Conservation (phyloP, 2,888 invertebrate species). For the Lasioglossum leucozonium region DNA sequence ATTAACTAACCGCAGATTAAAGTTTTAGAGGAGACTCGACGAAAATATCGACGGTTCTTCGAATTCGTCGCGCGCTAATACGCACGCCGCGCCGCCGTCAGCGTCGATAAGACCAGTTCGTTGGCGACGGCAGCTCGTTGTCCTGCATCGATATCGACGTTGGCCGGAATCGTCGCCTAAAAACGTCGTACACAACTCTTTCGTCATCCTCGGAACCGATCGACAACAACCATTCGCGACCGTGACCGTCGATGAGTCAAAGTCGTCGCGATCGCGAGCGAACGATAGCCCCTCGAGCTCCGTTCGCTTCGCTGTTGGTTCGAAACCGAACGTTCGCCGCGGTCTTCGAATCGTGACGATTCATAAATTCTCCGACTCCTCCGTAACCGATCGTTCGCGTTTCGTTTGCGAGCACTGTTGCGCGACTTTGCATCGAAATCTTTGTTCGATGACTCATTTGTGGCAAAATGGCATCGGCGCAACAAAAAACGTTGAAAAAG, state of each 20-base stretch:
- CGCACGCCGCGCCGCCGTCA: neutral
- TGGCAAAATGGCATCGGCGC: too few relatives aligned
- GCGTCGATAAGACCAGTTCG: neutral
- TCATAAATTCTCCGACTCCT: neutral
- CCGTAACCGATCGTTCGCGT: neutral
- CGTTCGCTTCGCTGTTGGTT: neutral
- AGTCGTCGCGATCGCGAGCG: neutral
- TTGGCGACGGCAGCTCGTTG: too few relatives aligned
- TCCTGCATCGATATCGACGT: too few relatives aligned
- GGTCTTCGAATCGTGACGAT: neutral
- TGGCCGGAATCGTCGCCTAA: too few relatives aligned
- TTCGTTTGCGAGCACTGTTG: neutral
- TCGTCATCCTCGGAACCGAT: neutral
- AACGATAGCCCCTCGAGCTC: neutral
- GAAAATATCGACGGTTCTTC: neutral
- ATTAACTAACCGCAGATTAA: neutral
- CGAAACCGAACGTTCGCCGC: neutral
- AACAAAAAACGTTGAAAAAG: neutral
- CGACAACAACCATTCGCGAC: neutral
- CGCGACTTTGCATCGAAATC: neutral
- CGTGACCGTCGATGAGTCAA: constrained; percentile 1
- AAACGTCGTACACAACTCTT: neutral
- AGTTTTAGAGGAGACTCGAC: neutral
- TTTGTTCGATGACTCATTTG: neutral
- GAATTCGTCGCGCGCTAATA: neutral